Evolutionary conservation across 2,888 invertebrate species (phyloP).

Genomic region (Dyspetes luteomarginatus): DNA sequence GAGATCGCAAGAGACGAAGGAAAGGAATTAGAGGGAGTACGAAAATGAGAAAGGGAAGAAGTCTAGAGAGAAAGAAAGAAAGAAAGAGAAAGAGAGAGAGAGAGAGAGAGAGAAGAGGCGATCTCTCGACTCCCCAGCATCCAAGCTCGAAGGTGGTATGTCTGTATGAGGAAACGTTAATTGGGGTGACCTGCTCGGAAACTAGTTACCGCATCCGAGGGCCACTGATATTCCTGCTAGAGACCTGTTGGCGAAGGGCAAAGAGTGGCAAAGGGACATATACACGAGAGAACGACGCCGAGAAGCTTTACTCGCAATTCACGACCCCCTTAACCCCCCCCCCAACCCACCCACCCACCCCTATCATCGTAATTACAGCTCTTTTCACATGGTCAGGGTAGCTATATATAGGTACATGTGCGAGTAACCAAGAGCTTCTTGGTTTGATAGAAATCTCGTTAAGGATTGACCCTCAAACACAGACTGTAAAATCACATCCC

Average conservation of each 20-base stretch:
- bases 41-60: slow-evolving; percentile 31
- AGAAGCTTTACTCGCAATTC: slow-evolving; percentile 50
- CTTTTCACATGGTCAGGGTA: slow-evolving; percentile 39
- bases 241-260: slow-evolving; percentile 63
- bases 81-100: slow-evolving; percentile 49
- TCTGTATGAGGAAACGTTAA: slow-evolving; percentile 82
- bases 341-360: not conserved
- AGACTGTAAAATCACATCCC: slow-evolving; percentile 26
- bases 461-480: slow-evolving; percentile 52
- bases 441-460: slow-evolving; percentile 57
- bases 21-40: too few species aligned
- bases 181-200: slow-evolving; percentile 83
- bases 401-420: not conserved
- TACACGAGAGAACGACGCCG: slow-evolving; percentile 21
- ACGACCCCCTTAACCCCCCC: slow-evolving; percentile 16
- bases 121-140: slow-evolving; percentile 56
- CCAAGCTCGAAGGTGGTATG: slow-evolving; percentile 45
- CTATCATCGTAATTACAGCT: slow-evolving; percentile 50
- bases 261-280: slow-evolving; percentile 44
- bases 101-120: slow-evolving; percentile 63
- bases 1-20: slow-evolving; percentile 55
- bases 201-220: slow-evolving; percentile 80
- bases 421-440: not conserved
- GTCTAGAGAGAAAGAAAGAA: slow-evolving; percentile 46
- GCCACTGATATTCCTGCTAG: slow-evolving; percentile 77